These are phyloP conservation scores for Drosophila athabasca DNA, from an alignment of 1,140 invertebrate species.

Conservation along the genomic window DNA sequence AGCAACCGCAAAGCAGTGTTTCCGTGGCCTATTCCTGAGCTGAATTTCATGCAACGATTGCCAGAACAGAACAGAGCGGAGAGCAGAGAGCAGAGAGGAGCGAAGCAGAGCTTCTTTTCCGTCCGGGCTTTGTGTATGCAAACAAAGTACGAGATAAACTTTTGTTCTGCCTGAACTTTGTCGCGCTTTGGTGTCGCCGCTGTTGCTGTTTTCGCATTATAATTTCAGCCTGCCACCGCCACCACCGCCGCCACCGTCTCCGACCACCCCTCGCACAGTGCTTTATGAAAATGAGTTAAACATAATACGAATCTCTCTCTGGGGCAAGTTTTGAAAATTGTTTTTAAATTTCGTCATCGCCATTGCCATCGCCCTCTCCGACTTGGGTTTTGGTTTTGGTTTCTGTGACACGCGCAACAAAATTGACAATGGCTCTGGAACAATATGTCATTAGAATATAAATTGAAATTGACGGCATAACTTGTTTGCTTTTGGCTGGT, in stretches of 20 bases:
- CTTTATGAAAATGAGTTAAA: slow-evolving; percentile 72
- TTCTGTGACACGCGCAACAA: slow-evolving; percentile 40
- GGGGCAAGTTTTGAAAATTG: slow-evolving; percentile 56
- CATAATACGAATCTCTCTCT: slow-evolving; percentile 58
- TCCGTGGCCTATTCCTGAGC: slow-evolving; percentile 24
- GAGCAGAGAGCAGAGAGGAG: no score
- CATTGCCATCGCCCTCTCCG: no score
- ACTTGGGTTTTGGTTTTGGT: background rate
- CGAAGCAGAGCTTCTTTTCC: slow-evolving; percentile 3
- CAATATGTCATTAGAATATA: slow-evolving; percentile 68
- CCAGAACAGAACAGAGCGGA: slow-evolving; percentile 8
- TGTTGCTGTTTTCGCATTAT: slow-evolving; percentile 45
- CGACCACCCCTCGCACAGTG: slow-evolving; percentile 10
- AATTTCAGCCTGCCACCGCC: slow-evolving; percentile 29
- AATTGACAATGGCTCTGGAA: slow-evolving; percentile 48
- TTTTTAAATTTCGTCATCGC: slow-evolving; percentile 53
- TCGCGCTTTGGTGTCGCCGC: slow-evolving; percentile 31
- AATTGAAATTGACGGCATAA: slow-evolving; percentile 61
- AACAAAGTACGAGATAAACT: slow-evolving; percentile 81
- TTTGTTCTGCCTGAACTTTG: slow-evolving; percentile 79
- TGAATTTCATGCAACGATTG: slow-evolving; percentile 64
- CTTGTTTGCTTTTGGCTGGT: slow-evolving; percentile 41
- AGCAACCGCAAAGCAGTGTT: slow-evolving; percentile 46
- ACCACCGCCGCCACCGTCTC: no score
- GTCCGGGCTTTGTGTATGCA: slow-evolving; percentile 59